Evolutionary conservation across 2,113 vertebrate species (phyloP).

Genomic region (Syngnathus floridae): DNA sequence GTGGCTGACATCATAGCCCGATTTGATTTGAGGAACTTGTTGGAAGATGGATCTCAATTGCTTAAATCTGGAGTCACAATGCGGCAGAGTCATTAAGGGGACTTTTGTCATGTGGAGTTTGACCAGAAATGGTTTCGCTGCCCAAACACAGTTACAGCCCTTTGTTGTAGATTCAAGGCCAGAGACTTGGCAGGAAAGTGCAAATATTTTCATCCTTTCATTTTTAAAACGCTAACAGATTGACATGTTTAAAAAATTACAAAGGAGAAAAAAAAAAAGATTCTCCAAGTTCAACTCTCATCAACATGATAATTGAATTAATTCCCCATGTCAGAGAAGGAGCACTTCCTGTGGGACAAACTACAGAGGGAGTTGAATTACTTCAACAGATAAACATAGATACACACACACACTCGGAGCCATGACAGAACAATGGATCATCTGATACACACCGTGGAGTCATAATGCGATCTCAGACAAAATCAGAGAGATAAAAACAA

Average conservation of each 20-base stretch:
- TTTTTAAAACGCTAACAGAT: constrained; percentile 57
- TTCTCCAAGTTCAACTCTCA: constrained; percentile 42
- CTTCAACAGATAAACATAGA: constrained; percentile 26
- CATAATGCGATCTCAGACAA: constrained; percentile 21
- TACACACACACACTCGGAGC: constrained; percentile 14
- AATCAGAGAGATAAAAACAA: constrained; percentile 45
- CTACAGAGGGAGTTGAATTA: constrained; percentile 38
- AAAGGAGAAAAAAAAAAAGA: constrained; percentile 56
- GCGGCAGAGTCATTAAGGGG: constrained; percentile 26
- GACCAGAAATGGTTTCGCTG: constrained; percentile 35
- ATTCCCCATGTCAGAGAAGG: constrained; percentile 39
- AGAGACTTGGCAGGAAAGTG: constrained; percentile 33
- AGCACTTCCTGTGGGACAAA: constrained; percentile 38
- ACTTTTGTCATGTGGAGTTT: constrained; percentile 44
- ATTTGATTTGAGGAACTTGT: constrained; percentile 13
- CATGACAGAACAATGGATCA: constrained; percentile 33
- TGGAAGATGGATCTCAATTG: constrained; percentile 22
- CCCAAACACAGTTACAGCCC: constrained; percentile 21
- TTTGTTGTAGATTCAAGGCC: constrained; percentile 48
- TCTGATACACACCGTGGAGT: constrained; percentile 36
- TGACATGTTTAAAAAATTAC: constrained; percentile 53
- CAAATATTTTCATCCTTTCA: constrained; percentile 33
- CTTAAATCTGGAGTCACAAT: constrained; percentile 36
- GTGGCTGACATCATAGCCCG: constrained; percentile 27
- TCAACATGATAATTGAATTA: constrained; percentile 60